Base-by-base conservation (phyloP, 2,797 vertebrate genomes). In the Darevskia nairensis region DNA sequence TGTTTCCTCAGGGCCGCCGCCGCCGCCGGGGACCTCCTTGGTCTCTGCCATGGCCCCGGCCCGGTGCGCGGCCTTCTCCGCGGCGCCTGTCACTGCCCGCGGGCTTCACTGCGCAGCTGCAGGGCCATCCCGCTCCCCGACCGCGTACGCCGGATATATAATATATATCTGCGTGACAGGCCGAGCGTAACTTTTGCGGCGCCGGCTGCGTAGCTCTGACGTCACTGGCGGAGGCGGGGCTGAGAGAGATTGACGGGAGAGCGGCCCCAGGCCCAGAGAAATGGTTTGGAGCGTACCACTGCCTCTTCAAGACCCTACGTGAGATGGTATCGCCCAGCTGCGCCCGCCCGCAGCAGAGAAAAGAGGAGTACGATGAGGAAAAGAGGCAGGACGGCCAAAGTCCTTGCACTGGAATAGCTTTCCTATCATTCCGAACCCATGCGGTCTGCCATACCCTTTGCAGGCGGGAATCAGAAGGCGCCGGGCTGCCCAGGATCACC, bases 271-370 rank as follows among this genome's bases (percentile, higher is more conserved):
- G 25, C 25, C 50, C 19, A 83, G 17, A 10, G 1, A 35, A 11
- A 4, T 6, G 23, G 32, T 0, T 29, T 32, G 41, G 88, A n/a
- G 84, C 35, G 64, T 27, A 23, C 66, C 59, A 71, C 8, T 6
- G 8, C 87, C 90, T 5, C 82, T 74, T 50, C 90, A 68, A 41
- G 80, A 85, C 6, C 80, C 89, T 91, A 91, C 0, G 81, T 90
- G 29, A 23, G 32, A 13, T 85, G 88, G 41, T 89, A 9, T 80
- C 78, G 8, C 19, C 86, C 55, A 19, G 61, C 21, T 64, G 61
- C 6, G 41, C 13, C 27, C 27, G 44, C 29, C 46, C 46, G 76
- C 10, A 15, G 25, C 9, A 46, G 25, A 46, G 5, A 0, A 46
- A 50, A n/a, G 8, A 15, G 44, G 7, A 44, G 44, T 17, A 10